Base-by-base conservation (phyloP, 2,113 vertebrate genomes). In the Psilopogon haemacephalus region DNA sequence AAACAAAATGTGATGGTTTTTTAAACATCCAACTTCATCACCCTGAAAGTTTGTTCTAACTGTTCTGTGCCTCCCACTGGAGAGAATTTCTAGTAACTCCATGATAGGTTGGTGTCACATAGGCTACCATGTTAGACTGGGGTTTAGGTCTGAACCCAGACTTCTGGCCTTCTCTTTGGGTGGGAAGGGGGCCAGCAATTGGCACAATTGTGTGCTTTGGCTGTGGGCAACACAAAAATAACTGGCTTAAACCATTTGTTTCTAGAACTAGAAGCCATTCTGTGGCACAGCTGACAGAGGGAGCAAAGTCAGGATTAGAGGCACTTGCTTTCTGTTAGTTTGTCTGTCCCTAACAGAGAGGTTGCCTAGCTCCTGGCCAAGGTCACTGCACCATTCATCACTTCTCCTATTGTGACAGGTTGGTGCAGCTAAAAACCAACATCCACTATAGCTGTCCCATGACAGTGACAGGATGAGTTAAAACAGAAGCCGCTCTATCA, bases 1-100 rank as follows among this genome's bases (percentile, higher is more conserved):
- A 97, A 97, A 92, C 35, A 82, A 94, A 94, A 96, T 96, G 69
- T 86, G 88, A 93, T 52, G 37, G 3, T 13, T 67, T 94, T 93
- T 73, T 76, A 82, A 86, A 65, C 59, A 95, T 90, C 75, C 86
- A 95, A 89, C 50, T 94, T 93, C 30, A 26, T n/a, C 65, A 86
- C 8, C 71, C 59, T 78, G 40, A 96, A 80, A 94, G 48, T 65
- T 86, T n/a, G 30, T 75, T 94, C 71, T 95, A 79, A 90, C 52
- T 92, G 75, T 26, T 13, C 69, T 80, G 12, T 32, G 13, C 35
- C 35, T 74, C 48, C 38, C 38, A 67, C 46, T 80, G 3, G 0
- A 94, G 28, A 83, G 89, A 56, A 88, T 76, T 62, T 76, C 67
- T 58, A 52, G 37, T 77, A 67, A 70, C 14, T 85, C 32, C 19